Evolutionary conservation across 2,888 invertebrate species (phyloP), one percentile per base, ranked within the genome.

Genomic region (Notodonta ziczac): DNA sequence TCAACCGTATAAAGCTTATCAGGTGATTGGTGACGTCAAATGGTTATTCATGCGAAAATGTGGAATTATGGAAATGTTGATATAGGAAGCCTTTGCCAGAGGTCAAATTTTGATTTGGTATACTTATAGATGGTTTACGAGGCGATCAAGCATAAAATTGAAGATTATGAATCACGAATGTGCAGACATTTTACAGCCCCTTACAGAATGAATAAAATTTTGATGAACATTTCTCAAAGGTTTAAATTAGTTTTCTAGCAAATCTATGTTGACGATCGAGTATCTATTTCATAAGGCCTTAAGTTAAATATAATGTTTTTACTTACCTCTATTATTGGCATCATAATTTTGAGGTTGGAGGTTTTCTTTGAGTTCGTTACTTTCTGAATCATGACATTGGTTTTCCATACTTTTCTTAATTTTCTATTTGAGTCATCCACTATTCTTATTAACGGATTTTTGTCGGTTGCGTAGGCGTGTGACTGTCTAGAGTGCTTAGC

Each of bases 21-120:
- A 86, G 85, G 83, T 86, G 85, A 87, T 87, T 83, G 82, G 82
- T 90, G 90, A 90, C 89, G 89, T 90, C 88, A 88, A 76, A 71
- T 67, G 70, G 72, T 70, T 77, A 76, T 80, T 83, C 79, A 82
- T 82, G 78, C 80, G 68, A 80, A 73, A 74, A 77, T 70, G 70
- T 62, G 53, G 69, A 73, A 76, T 78, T 79, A 81, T 79, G 78
- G 72, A 62, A 73, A 70, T 74, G 71, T 72, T 57, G 61, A 72
- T 73, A 73, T 73, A 73, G 75, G 77, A 77, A 81, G 79, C 69
- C 69, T 66, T 60, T 73, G 66, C 60, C 64, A 64, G 72, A 75
- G 73, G 74, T 82, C 72, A 73, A 80, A 71, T 65, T 66, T 69
- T 66, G 65, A 62, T 67, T 74, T 73, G 62, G 69, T 65, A 51